Conservation (phyloP, 2,888 invertebrate species). For the Isotomurus palustris region DNA sequence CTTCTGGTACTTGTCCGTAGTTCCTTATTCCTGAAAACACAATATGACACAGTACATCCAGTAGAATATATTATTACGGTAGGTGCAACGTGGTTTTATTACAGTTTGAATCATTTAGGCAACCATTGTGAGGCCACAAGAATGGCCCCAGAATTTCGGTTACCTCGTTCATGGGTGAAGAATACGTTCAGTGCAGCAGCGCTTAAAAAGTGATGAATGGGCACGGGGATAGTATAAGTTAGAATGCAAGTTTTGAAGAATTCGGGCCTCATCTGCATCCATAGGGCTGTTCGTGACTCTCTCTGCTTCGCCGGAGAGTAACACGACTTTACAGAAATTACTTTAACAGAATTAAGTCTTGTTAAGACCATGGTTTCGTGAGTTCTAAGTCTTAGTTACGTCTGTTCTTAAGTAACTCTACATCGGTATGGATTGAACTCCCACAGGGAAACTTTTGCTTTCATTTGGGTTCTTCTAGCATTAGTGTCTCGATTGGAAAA, state of each 20-base stretch:
- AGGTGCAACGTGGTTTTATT: no score
- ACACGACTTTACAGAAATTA: conserved; percentile 4
- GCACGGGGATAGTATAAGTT: not conserved
- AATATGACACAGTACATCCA: no score
- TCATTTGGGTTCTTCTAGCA: conserved; percentile 5
- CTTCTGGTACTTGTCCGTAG: no score
- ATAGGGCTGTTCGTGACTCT: not conserved
- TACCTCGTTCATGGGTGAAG: not conserved
- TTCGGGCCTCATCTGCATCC: conserved; percentile 11
- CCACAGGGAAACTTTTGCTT: conserved; percentile 5
- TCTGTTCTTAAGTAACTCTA: not conserved
- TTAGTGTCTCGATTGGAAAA: conserved; percentile 11
- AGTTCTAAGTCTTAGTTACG: not conserved
- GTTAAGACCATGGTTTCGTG: conserved; percentile 1
- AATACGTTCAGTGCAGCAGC: no score
- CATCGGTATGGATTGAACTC: not conserved
- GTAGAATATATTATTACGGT: no score
- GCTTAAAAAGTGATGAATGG: not conserved
- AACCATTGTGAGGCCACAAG: no score
- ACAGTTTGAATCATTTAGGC: no score
- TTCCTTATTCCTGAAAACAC: no score
- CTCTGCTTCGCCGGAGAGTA: conserved; percentile 4
- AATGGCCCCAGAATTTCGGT: no score
- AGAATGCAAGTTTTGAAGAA: not conserved
- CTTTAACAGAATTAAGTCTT: conserved; percentile 9